Evolutionary conservation across 2,888 invertebrate species (phyloP).

Genomic region (Eulithis prunata): DNA sequence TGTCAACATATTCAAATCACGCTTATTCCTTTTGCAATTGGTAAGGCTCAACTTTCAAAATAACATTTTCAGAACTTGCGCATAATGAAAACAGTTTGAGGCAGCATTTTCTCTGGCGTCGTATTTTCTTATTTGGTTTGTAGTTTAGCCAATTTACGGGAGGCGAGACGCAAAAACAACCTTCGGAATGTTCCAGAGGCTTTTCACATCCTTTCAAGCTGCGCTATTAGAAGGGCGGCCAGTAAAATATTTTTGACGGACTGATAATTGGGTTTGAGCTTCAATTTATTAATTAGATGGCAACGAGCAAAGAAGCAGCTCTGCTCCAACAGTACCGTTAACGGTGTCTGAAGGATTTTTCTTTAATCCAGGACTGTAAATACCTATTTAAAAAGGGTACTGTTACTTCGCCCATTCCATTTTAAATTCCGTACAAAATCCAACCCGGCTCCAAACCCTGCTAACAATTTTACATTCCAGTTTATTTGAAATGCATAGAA

Average conservation of each 20-base stretch:
- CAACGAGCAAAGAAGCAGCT: constrained; percentile 4
- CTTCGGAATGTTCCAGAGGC: constrained; percentile 45
- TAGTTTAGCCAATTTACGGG: constrained; percentile 61
- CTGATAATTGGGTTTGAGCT: constrained; percentile 29
- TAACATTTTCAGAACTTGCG: constrained; percentile 28
- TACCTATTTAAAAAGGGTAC: not conserved
- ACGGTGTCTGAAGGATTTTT: constrained; percentile 16
- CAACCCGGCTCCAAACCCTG: not conserved
- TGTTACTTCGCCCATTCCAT: not conserved
- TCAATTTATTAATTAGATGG: constrained; percentile 32
- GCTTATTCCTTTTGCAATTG: constrained; percentile 35
- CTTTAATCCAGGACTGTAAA: not conserved
- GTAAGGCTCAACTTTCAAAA: constrained; percentile 30
- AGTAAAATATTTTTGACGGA: constrained; percentile 49
- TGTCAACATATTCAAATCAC: constrained; percentile 27
- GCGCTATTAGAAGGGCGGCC: constrained; percentile 50
- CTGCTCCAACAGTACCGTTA: not conserved
- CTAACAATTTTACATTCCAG: constrained; percentile 25
- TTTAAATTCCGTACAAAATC: constrained; percentile 19
- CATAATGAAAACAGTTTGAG: constrained; percentile 34
- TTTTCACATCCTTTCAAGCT: constrained; percentile 54
- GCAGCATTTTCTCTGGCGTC: constrained; percentile 44
- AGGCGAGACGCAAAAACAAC: constrained; percentile 56
- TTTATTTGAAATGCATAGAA: constrained; percentile 46
- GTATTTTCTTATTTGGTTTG: constrained; percentile 56